Conservation (phyloP, 2,888 invertebrate species). For the Drosophila aldrichi region DNA sequence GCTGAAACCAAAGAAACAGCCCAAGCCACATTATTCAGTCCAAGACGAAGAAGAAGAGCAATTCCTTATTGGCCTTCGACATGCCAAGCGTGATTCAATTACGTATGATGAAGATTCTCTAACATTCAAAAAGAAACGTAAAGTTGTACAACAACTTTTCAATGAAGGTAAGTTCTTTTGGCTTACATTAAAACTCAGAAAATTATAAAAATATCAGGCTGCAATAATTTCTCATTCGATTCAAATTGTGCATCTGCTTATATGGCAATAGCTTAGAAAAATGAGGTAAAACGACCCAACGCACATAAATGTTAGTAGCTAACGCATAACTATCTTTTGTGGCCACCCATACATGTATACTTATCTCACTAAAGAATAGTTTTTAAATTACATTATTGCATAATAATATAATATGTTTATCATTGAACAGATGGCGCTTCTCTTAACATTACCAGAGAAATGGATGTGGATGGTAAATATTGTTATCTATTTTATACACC, state of each 20-base stretch:
- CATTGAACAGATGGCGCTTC: slow-evolving; percentile 89
- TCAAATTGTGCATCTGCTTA: slow-evolving; percentile 77
- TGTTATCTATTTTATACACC: not conserved
- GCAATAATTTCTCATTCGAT: slow-evolving; percentile 46
- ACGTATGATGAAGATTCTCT: slow-evolving; percentile 89
- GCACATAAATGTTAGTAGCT: slow-evolving; percentile 72
- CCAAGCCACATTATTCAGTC: slow-evolving; percentile 86
- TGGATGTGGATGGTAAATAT: slow-evolving; percentile 87
- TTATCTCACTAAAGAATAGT: not conserved
- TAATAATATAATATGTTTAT: slow-evolving; percentile 2
- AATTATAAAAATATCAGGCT: slow-evolving; percentile 20
- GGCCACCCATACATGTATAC: slow-evolving; percentile 18
- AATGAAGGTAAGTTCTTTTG: slow-evolving; percentile 82
- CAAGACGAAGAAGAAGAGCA: slow-evolving; percentile 87
- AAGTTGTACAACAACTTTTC: slow-evolving; percentile 88
- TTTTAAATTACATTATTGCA: not conserved
- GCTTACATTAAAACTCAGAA: not conserved
- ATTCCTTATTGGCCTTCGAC: slow-evolving; percentile 86
- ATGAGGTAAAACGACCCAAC: slow-evolving; percentile 81
- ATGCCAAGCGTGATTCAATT: slow-evolving; percentile 86
- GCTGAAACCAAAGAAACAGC: slow-evolving; percentile 85
- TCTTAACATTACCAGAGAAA: slow-evolving; percentile 89
- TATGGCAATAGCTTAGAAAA: slow-evolving; percentile 85
- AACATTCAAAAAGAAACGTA: slow-evolving; percentile 90
- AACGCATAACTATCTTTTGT: slow-evolving; percentile 63